Evolutionary conservation across 30 jellyfish, hydroid and myxozoan species (phyloP).

Genomic region (Catostylus mosaicus): DNA sequence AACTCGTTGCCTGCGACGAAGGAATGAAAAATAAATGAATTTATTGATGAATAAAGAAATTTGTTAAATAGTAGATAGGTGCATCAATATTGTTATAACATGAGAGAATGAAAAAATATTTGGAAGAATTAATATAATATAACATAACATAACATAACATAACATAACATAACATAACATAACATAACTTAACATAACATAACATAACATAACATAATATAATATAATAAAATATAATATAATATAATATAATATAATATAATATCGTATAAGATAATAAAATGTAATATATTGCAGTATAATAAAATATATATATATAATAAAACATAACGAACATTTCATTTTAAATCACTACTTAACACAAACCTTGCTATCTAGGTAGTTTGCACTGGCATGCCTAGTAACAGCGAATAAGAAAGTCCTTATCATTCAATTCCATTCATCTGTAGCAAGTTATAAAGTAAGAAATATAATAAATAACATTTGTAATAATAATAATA

Average conservation of each 20-base stretch:
- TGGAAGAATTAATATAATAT: not conserved
- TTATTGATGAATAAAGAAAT: not conserved
- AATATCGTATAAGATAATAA: too few species aligned
- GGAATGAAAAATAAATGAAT: not conserved
- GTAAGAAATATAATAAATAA: not conserved
- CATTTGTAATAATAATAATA: not conserved
- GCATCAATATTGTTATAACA: too few species aligned
- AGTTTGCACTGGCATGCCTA: not conserved
- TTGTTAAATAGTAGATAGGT: too few species aligned
- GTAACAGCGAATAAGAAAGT: not conserved
- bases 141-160: not conserved
- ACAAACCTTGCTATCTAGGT: not conserved
- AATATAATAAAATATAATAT: too few species aligned
- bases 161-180: too few species aligned
- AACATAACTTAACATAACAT: not conserved
- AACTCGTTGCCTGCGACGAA: constrained; percentile 15
- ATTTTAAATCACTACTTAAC: too few species aligned
- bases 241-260: too few species aligned
- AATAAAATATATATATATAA: too few species aligned
- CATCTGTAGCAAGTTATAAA: too few species aligned
- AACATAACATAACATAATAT: too few species aligned
- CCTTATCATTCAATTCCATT: not conserved
- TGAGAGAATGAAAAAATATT: not conserved
- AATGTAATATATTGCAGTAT: too few species aligned
- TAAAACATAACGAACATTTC: too few species aligned